phyloP scores from a whole-genome alignment of 2,888 invertebrate species.

The Campaea margaritaria region DNA sequence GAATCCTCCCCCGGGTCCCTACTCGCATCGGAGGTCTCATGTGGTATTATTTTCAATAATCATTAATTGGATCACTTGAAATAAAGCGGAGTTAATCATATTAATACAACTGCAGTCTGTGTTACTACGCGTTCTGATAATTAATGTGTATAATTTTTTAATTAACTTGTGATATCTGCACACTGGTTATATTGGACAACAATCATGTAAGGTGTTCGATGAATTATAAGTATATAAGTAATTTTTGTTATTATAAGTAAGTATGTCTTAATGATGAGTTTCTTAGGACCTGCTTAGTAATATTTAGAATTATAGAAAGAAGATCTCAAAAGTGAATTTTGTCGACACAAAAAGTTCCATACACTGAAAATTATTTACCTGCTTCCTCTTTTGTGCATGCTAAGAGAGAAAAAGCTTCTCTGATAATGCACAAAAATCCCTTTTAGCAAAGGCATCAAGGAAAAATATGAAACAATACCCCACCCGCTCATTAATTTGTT shows the following conservation, averaged over 20 bases:
- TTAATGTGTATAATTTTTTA: too few relatives aligned
- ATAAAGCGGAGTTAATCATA: not conserved
- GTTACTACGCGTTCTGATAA: too few relatives aligned
- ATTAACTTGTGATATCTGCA: too few relatives aligned
- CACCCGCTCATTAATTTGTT: slow-evolving; percentile 33
- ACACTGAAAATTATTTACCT: slow-evolving; percentile 9
- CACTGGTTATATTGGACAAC: too few relatives aligned
- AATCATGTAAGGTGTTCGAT: too few relatives aligned
- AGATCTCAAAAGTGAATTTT: slow-evolving; percentile 1
- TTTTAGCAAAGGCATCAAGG: slow-evolving; percentile 9
- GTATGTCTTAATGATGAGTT: too few relatives aligned
- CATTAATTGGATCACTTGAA: not conserved
- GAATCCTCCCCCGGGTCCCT: slow-evolving; percentile 1
- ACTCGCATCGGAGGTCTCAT: not conserved
- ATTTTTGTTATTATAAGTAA: too few relatives aligned
- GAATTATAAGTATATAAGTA: not conserved
- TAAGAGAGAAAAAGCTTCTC: not conserved
- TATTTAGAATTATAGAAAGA: not conserved
- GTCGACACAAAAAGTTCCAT: not conserved
- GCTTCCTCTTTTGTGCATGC: slow-evolving; percentile 8
- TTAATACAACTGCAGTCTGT: too few relatives aligned
- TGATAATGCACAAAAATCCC: slow-evolving; percentile 8
- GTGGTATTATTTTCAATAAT: slow-evolving; percentile 4
- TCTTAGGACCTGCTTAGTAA: not conserved
- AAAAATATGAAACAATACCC: slow-evolving; percentile 36